Percentiles rank a stretch among this genome's conserved stretches.
These are phyloP conservation scores for Scomber scombrus DNA, from an alignment of 2,113 vertebrate genomes.

Conservation along the genomic window DNA sequence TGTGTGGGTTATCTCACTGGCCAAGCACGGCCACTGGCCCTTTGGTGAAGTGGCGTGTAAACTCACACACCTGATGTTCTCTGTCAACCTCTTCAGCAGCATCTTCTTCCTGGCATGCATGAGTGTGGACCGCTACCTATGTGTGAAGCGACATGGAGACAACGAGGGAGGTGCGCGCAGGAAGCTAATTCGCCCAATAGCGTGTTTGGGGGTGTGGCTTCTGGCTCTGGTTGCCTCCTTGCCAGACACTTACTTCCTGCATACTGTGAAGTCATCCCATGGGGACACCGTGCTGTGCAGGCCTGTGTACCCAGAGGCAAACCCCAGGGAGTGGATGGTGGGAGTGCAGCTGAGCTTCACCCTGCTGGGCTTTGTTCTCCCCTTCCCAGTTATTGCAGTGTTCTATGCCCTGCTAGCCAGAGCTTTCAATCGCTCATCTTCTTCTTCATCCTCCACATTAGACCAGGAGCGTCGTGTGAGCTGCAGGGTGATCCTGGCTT, in stretches of 20 bases:
- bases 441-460: constrained; percentile 55
- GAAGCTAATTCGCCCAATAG: constrained; percentile 84
- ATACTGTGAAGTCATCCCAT: constrained; percentile 82
- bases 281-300: constrained; percentile 89
- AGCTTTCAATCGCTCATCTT: constrained; percentile 74
- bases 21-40: constrained; percentile 93
- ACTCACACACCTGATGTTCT: constrained; percentile 92
- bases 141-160: constrained; percentile 60
- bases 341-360: constrained; percentile 93
- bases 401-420: constrained; percentile 91
- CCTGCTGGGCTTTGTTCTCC: constrained; percentile 91
- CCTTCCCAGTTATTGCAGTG: constrained; percentile 91
- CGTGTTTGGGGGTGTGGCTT: constrained; percentile 92
- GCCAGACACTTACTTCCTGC: constrained; percentile 93
- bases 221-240: constrained; percentile 88
- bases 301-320: constrained; percentile 90
- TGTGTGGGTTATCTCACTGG: constrained; percentile 92
- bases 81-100: constrained; percentile 94
- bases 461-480: constrained; percentile 90
- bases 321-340: constrained; percentile 91
- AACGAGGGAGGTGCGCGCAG: constrained; percentile 66
- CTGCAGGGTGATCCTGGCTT: constrained; percentile 91
- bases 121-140: constrained; percentile 95
- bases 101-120: constrained; percentile 97
- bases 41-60: constrained; percentile 94